These are phyloP conservation scores for Sapayoa aenigma DNA, from an alignment of 2,113 vertebrate genomes.

Conservation along the genomic window DNA sequence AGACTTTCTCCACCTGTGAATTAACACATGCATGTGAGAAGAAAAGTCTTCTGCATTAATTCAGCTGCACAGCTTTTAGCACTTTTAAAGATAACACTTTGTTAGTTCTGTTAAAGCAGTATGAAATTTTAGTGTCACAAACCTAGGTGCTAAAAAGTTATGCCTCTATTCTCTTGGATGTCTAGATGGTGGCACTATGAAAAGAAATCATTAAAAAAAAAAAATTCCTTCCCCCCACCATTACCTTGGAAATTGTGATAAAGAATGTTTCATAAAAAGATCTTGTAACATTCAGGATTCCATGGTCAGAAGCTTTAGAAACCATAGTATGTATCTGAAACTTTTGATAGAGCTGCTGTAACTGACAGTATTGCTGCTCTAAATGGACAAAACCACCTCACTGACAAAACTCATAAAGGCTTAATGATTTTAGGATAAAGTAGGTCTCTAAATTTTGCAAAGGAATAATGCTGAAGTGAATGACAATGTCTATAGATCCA, in stretches of 20 bases:
- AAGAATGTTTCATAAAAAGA: not conserved
- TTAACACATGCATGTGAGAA: not conserved
- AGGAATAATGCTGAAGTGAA: not conserved
- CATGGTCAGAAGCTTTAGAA: not conserved
- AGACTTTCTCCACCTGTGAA: not conserved
- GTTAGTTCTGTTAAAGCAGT: not conserved
- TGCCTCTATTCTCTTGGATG: not conserved
- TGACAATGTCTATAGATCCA: not conserved
- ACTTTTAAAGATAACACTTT: not conserved
- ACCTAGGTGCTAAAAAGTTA: not conserved
- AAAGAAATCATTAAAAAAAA: not conserved
- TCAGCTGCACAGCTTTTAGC: not conserved
- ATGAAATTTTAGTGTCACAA: not conserved
- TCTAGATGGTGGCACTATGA: not conserved
- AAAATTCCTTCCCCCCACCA: rapidly evolving
- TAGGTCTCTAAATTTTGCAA: not conserved
- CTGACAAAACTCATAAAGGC: not conserved
- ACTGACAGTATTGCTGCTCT: not conserved
- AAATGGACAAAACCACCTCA: not conserved
- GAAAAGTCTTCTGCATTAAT: not conserved
- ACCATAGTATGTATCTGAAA: not conserved
- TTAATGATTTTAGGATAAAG: not conserved
- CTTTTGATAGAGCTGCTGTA: not conserved
- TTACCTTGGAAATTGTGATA: not conserved
- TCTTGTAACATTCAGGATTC: not conserved